Conservation (phyloP, 1,140 invertebrate genomes). For the Apis florea region DNA sequence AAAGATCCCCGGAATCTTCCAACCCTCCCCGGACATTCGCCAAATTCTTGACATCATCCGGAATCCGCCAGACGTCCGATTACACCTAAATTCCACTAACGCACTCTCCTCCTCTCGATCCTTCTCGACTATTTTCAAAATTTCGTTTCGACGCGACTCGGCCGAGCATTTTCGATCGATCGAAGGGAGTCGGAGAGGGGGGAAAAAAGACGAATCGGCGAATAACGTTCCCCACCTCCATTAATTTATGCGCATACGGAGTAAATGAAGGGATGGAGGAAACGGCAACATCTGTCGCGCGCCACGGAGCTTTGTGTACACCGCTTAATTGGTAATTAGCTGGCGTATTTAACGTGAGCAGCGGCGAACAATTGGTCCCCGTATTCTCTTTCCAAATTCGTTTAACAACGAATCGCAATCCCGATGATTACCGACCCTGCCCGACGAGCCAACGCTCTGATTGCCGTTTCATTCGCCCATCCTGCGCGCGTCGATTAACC, state of each 20-base stretch:
- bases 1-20: conserved; percentile 19
- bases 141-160: background rate
- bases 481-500: conserved; percentile 47
- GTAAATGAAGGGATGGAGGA: conserved; percentile 53
- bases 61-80: background rate
- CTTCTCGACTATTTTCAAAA: too few relatives aligned
- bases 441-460: conserved; percentile 26
- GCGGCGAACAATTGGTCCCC: conserved; percentile 40
- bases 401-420: conserved; percentile 57
- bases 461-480: conserved; percentile 56
- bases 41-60: conserved; percentile 12
- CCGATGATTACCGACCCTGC: conserved; percentile 47
- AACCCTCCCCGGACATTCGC: background rate
- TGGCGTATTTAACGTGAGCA: conserved; percentile 62
- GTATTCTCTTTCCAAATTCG: conserved; percentile 58
- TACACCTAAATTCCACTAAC: background rate
- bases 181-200: background rate
- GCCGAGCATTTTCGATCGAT: background rate
- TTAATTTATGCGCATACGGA: conserved; percentile 51
- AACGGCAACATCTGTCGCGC: conserved; percentile 41
- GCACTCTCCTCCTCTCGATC: background rate
- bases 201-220: too few relatives aligned
- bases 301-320: conserved; percentile 49
- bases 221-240: background rate
- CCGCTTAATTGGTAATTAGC: conserved; percentile 63